phyloP scores from a whole-genome alignment of 2,888 invertebrate genomes.

The Sthenelais limicola region DNA sequence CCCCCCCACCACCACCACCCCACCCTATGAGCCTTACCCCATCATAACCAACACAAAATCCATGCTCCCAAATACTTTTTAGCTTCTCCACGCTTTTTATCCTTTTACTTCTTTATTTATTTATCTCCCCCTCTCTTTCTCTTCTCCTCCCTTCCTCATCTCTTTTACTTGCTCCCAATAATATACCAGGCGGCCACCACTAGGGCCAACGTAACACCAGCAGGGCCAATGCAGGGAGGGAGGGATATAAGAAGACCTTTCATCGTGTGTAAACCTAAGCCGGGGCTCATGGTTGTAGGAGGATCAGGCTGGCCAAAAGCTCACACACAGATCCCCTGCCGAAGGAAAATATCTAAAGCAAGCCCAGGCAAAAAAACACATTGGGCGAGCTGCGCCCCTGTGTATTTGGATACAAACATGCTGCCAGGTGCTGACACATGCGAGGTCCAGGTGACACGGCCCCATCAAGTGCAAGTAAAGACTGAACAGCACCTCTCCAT shows the following conservation, averaged over 20 bases:
- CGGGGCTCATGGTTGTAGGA: not conserved
- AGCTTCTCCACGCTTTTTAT: too few species aligned
- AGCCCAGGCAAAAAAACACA: not conserved
- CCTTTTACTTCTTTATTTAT: not conserved
- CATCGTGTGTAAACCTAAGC: not conserved
- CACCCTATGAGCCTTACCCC: not conserved
- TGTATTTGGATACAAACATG: constrained; percentile 33
- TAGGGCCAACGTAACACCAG: too few species aligned
- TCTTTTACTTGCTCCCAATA: not conserved
- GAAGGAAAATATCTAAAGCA: not conserved
- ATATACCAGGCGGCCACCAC: too few species aligned
- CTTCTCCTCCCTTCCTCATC: not conserved
- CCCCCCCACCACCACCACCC: not conserved
- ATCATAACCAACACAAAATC: not conserved
- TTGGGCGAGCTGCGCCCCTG: not conserved
- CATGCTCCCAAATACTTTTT: too few species aligned
- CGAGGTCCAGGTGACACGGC: constrained; percentile 30
- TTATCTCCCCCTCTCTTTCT: not conserved
- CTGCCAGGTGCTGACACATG: constrained; percentile 35
- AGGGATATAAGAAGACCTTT: constrained; percentile 1
- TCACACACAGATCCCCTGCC: not conserved
- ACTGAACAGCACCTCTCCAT: constrained; percentile 14
- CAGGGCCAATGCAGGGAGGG: too few species aligned
- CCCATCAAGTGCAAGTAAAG: constrained; percentile 34
- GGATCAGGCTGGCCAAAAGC: constrained; percentile 27